phyloP scores from a whole-genome alignment of 2,113 vertebrate species.

The Phainopepla nitens region DNA sequence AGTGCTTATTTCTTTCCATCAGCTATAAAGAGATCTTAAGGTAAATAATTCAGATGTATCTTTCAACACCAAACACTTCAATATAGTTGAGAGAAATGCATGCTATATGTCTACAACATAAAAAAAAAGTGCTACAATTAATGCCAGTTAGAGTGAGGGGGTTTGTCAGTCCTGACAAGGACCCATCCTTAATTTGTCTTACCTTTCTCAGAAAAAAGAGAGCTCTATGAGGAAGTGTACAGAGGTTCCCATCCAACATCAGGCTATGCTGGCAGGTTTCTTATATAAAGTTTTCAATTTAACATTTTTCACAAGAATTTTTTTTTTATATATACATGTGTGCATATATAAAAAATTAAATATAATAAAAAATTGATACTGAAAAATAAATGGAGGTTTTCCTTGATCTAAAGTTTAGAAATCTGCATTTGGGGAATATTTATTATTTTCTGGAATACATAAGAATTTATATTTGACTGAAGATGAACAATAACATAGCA shows the following conservation, averaged over 20 bases:
- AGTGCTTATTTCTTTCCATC: neutral
- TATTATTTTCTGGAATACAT: slow-evolving; percentile 59
- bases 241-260: neutral
- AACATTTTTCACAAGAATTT: neutral
- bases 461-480: slow-evolving; percentile 58
- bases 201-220: neutral
- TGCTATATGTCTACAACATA: neutral
- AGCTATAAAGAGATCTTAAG: neutral
- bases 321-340: neutral
- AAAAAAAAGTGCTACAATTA: neutral
- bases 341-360: neutral
- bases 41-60: neutral
- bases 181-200: neutral
- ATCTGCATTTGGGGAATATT: slow-evolving; percentile 51
- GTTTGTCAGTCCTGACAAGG: neutral
- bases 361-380: neutral
- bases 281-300: neutral
- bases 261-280: neutral
- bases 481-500: slow-evolving; percentile 62
- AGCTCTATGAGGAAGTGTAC: neutral
- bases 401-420: slow-evolving; percentile 22
- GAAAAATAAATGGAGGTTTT: slow-evolving; percentile 33
- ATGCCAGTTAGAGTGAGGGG: neutral
- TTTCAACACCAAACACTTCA: neutral
- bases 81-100: neutral